Evolutionary conservation across 1,140 invertebrate species (phyloP).

Genomic region (Gonioctena quinquepunctata): DNA sequence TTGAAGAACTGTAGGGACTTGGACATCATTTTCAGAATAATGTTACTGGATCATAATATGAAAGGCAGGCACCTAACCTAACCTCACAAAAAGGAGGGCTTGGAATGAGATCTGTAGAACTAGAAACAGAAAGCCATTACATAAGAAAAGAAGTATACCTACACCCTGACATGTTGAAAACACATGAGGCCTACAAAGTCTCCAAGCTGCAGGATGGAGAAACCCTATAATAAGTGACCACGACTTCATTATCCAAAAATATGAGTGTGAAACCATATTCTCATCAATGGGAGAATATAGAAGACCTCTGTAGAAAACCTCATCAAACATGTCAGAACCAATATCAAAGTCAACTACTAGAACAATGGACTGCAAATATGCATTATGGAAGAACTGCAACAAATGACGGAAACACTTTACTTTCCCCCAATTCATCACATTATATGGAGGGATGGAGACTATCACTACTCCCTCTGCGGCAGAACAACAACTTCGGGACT

Average conservation of each 20-base stretch:
- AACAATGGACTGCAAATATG: no score
- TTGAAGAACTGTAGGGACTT: no score
- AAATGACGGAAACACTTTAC: not conserved
- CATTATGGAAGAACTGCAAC: no score
- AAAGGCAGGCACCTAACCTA: conserved; percentile 27
- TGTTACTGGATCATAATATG: conserved; percentile 25
- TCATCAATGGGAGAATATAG: not conserved
- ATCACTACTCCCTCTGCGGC: conserved; percentile 17
- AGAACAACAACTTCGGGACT: conserved; percentile 28
- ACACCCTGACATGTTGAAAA: no score
- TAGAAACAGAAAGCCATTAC: conserved; percentile 8
- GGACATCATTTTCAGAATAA: conserved; percentile 30
- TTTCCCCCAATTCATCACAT: conserved; percentile 24
- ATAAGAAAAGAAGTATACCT: conserved; percentile 24
- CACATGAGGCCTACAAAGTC: no score
- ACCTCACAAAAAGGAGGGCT: conserved; percentile 22
- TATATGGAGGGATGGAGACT: conserved; percentile 22
- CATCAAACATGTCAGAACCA: not conserved
- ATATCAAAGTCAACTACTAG: no score
- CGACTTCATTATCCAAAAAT: no score
- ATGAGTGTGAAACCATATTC: no score
- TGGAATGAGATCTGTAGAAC: conserved; percentile 22
- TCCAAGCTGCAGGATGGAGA: conserved; percentile 34
- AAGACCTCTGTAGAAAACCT: not conserved
- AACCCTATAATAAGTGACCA: conserved; percentile 30